Base-by-base conservation (phyloP, 2,888 invertebrate genomes). In the Strigamia transsilvanica region DNA sequence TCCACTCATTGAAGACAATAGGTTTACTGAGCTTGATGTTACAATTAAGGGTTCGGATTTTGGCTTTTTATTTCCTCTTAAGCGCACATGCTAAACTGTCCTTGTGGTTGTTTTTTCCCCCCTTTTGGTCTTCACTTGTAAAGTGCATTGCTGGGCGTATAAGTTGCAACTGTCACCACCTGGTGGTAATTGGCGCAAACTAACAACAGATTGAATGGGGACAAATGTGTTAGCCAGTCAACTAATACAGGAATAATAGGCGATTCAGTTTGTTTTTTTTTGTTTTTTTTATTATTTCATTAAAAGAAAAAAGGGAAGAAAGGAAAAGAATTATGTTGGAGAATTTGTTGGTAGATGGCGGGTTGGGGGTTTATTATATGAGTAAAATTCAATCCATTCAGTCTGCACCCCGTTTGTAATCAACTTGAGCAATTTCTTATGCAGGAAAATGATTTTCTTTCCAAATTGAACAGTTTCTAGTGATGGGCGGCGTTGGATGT, bases 141-240 rank as follows among this genome's bases (percentile, higher is more conserved):
- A 56, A 56, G n/a, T 56, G 56, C n/a, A 18, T 73, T 73, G 23
- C 23, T 27, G 27, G 73, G 15, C 73, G 12, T 73, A 73, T 32
- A 73, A 73, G 73, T 73, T 23, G 73, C 32, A 73, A 73, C 73
- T 73, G 73, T n/a, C 73, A 73, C 73, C 73, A 73, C 27, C 73
- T 73, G 73, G 73, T 73, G 73, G 73, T 32, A 73, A 73, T 73
- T 73, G 73, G 73, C 73, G 10, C 32, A 27, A 73, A 73, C 56
- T 56, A 56, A 56, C 56, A 56, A 56, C 18, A 56, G 56, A 56
- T 56, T 56, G n/a, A 18, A 56, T n/a, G 18, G 56, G 56, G 56
- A 56, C 15, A 56, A 56, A 56, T n/a, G n/a, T 56, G n/a, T 56
- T 56, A n/a, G 56, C 56, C 0, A n/a, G 56, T n/a, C n/a, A 9